These are phyloP conservation scores for Rutpela maculata DNA, from an alignment of 2,888 invertebrate species.

Conservation along the genomic window DNA sequence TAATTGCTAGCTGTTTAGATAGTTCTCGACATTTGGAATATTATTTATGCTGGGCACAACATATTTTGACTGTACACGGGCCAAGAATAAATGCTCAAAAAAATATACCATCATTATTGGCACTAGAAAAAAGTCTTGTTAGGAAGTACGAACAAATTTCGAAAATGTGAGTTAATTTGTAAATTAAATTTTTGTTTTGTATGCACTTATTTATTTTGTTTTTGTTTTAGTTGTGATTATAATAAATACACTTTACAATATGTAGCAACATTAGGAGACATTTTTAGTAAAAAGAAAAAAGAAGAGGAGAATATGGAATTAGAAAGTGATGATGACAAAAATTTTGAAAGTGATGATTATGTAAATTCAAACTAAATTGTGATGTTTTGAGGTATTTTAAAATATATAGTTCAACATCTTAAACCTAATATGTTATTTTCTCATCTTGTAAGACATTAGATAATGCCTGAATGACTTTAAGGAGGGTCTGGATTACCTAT, in stretches of 20 bases:
- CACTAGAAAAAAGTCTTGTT: conserved; percentile 87
- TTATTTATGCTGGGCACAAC: conserved; percentile 87
- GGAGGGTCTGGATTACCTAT: too few relatives aligned
- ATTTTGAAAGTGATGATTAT: conserved; percentile 45
- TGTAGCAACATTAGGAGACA: conserved; percentile 73
- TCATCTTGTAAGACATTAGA: neutral
- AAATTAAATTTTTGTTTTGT: conserved; percentile 9
- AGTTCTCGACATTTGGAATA: conserved; percentile 91
- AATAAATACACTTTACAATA: conserved; percentile 90
- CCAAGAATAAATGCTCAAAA: conserved; percentile 75
- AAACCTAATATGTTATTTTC: neutral
- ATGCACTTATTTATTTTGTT: conserved; percentile 32
- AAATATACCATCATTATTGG: conserved; percentile 81
- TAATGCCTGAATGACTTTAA: too few relatives aligned
- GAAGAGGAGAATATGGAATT: conserved; percentile 54
- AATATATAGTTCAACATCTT: neutral
- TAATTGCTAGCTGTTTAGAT: conserved; percentile 84
- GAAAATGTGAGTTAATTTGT: conserved; percentile 86
- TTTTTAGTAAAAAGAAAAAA: conserved; percentile 71
- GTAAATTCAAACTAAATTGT: conserved; percentile 33
- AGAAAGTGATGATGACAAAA: conserved; percentile 53
- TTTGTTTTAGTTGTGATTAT: conserved; percentile 86
- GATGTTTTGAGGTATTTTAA: neutral
- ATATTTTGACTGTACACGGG: conserved; percentile 81
- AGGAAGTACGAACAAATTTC: conserved; percentile 87